Evolutionary conservation across 2,797 vertebrate species (phyloP).

Genomic region (Paratrypauchen microcephalus): DNA sequence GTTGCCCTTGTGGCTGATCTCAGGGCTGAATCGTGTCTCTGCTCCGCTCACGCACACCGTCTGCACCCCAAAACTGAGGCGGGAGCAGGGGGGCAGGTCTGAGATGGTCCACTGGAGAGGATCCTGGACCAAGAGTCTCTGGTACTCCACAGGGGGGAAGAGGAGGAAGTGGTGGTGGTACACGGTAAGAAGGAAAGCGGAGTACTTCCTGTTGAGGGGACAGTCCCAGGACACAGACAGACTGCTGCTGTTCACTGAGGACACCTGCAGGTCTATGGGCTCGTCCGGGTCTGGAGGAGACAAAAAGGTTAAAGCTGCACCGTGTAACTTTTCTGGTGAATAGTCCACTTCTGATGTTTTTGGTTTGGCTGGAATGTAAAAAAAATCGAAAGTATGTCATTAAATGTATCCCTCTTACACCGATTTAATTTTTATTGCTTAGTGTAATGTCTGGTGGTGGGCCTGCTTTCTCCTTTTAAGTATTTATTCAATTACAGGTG

Average conservation of each 20-base stretch:
- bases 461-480: too few species aligned
- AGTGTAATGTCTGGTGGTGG: too few species aligned
- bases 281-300: constrained; percentile 60
- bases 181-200: constrained; percentile 58
- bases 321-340: too few species aligned
- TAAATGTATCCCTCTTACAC: too few species aligned
- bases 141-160: constrained; percentile 27
- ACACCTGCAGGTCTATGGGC: constrained; percentile 57
- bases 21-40: constrained; percentile 54
- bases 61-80: constrained; percentile 67
- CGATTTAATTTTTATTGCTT: too few species aligned
- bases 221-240: constrained; percentile 66
- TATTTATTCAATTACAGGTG: too few species aligned
- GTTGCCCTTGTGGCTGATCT: constrained; percentile 60
- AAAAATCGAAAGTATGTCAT: too few species aligned
- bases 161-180: constrained; percentile 44
- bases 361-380: too few species aligned
- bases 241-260: constrained; percentile 58
- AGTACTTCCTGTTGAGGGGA: constrained; percentile 50
- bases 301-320: too few species aligned
- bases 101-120: constrained; percentile 39
- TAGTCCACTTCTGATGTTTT: too few species aligned
- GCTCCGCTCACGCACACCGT: constrained; percentile 59
- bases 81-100: constrained; percentile 63
- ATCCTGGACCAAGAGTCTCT: constrained; percentile 18